A percentile compares a stretch with the other conserved stretches of the same genome.
Conservation (phyloP, 2,113 vertebrate genomes). For the Junco hyemalis region DNA sequence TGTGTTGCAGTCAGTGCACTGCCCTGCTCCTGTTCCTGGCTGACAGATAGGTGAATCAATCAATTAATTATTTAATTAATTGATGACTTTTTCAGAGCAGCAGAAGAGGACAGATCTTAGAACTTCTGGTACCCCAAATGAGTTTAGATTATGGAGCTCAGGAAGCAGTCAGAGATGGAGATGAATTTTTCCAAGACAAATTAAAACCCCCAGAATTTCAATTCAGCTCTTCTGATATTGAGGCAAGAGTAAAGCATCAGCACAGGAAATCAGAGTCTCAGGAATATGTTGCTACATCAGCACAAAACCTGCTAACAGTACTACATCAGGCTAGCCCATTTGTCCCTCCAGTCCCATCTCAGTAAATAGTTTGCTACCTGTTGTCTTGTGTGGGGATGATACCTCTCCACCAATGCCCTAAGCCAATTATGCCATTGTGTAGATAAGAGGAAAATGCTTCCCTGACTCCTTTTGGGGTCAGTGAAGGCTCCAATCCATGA, state of each 20-base stretch:
- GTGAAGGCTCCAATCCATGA: neutral
- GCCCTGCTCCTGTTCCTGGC: neutral
- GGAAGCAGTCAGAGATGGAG: neutral
- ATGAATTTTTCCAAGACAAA: neutral
- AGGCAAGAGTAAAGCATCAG: neutral
- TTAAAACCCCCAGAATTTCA: neutral
- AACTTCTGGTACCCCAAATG: neutral
- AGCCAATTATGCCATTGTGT: neutral
- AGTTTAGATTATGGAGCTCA: neutral
- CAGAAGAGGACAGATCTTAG: neutral
- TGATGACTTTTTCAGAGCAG: neutral
- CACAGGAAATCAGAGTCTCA: neutral
- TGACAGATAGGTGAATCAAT: neutral
- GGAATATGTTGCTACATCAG: neutral
- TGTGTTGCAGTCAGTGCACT: neutral
- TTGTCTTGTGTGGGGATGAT: neutral
- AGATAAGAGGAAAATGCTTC: neutral
- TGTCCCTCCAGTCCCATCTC: neutral
- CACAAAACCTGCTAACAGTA: neutral
- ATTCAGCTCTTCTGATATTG: neutral
- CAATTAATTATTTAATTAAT: neutral
- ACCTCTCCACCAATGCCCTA: neutral
- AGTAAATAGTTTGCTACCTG: neutral
- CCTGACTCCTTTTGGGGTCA: neutral
- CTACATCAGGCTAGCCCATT: rapidly evolving